phyloP scores from a whole-genome alignment of 2,113 vertebrate species.

The Chaenogobius annularis region DNA sequence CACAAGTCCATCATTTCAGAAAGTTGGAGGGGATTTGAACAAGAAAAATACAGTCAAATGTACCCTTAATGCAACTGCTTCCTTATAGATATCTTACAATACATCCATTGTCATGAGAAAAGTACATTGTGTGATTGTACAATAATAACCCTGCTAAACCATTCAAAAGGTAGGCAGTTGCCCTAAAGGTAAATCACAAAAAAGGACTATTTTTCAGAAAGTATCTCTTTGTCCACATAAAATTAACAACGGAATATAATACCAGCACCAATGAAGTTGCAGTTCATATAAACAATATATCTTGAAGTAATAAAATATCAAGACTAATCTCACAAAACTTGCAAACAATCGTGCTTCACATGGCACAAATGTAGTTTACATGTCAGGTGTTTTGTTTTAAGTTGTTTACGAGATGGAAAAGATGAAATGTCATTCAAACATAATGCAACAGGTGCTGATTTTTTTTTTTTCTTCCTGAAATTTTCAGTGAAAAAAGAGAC shows the following conservation, averaged over 20 bases:
- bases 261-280: slow-evolving; percentile 49
- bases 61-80: slow-evolving; percentile 73
- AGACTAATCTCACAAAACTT: slow-evolving; percentile 42
- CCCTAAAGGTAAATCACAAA: slow-evolving; percentile 71
- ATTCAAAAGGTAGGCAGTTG: slow-evolving; percentile 59
- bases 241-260: slow-evolving; percentile 54
- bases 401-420: slow-evolving; percentile 29
- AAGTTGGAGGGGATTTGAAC: slow-evolving; percentile 23
- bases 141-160: slow-evolving; percentile 21
- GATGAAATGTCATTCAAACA: slow-evolving; percentile 36
- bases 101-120: slow-evolving; percentile 7
- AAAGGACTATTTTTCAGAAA: slow-evolving; percentile 57
- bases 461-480: slow-evolving; percentile 28
- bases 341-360: slow-evolving; percentile 42
- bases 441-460: slow-evolving; percentile 28
- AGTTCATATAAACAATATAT: slow-evolving; percentile 41
- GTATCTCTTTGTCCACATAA: slow-evolving; percentile 73
- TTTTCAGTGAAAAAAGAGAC: slow-evolving; percentile 73
- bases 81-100: slow-evolving; percentile 21
- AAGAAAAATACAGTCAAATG: slow-evolving; percentile 37
- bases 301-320: slow-evolving; percentile 46
- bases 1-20: slow-evolving; percentile 16
- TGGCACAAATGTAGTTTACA: slow-evolving; percentile 51
- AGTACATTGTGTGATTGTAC: slow-evolving; percentile 14
- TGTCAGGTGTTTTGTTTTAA: slow-evolving; percentile 23